phyloP scores from a whole-genome alignment of 2,113 vertebrate genomes.

The Pedetes capensis region DNA sequence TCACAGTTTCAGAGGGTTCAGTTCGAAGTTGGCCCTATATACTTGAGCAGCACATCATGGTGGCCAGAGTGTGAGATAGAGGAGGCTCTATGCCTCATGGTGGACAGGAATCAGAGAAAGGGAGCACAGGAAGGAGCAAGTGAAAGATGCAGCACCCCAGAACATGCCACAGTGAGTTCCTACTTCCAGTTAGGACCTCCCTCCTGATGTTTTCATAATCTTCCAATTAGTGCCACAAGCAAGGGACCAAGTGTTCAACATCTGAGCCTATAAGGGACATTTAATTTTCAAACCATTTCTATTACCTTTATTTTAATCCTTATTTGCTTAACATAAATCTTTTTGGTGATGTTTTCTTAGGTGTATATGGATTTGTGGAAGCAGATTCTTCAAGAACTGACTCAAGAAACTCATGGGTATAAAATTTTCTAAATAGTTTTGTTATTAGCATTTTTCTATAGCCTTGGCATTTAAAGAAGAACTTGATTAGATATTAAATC shows the following conservation, averaged over 20 bases:
- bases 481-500: not conserved
- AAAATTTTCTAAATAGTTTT: not conserved
- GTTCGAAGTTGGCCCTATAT: not conserved
- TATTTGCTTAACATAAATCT: too few relatives aligned
- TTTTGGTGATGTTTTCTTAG: not conserved
- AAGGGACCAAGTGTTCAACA: not conserved
- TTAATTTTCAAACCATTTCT: not conserved
- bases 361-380: not conserved
- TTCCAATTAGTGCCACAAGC: not conserved
- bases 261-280: not conserved
- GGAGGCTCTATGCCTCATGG: not conserved
- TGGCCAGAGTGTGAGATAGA: not conserved
- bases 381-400: not conserved
- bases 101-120: not conserved
- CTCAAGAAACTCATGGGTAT: not conserved
- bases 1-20: not conserved
- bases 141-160: too few relatives aligned
- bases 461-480: not conserved
- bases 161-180: too few relatives aligned
- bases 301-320: not conserved
- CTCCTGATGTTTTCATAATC: not conserved
- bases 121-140: not conserved
- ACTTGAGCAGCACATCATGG: not conserved
- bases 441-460: not conserved
- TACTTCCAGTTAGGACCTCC: too few relatives aligned